Evolutionary conservation across 2,888 invertebrate species (phyloP), one percentile per base, ranked within the genome.

Genomic region (Cantharis flavilabris): DNA sequence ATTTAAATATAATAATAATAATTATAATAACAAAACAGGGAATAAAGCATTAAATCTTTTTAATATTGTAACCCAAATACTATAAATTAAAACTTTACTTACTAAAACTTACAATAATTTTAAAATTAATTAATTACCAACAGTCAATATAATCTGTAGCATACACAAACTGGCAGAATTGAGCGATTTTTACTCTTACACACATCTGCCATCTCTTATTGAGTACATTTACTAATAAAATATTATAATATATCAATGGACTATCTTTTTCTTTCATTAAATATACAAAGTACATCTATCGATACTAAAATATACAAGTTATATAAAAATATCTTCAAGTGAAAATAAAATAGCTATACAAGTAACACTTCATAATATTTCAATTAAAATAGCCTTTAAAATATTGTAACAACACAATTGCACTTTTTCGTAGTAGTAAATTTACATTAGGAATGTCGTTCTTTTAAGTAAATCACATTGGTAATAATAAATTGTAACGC

Each of bases 91-190:
- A 16, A 67, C n/a, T 23, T 67, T 67, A 67, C 26, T 11, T 26
- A 49, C 65, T 67, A 67, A 20, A 67, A 67, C 23, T 20, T 67
- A 67, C 20, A 67, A 23, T 23, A 23, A 23, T 18, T 67, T 67
- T 23, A 67, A 67, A 67, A 67, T 67, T 26, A 67, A 67, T 20
- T 67, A 67, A 26, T 67, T 67, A 67, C 20, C 65, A 67, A 67
- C 65, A 67, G 65, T 67, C 65, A 67, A 67, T 67, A 67, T 67
- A 67, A 67, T 67, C 26, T 67, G 20, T 49, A 49, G 49, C 49
- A 49, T 49, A 49, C 49, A 49, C 49, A 49, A 49, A 49, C 49
- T 49, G 49, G 49, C 49, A 49, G 49, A 49, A 49, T 49, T 49
- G n/a, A n/a, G 49, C 49, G 49, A 49, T 49, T 49, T 49, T n/a